phyloP scores from a whole-genome alignment of 2,113 vertebrate species.

The Globicephala melas region DNA sequence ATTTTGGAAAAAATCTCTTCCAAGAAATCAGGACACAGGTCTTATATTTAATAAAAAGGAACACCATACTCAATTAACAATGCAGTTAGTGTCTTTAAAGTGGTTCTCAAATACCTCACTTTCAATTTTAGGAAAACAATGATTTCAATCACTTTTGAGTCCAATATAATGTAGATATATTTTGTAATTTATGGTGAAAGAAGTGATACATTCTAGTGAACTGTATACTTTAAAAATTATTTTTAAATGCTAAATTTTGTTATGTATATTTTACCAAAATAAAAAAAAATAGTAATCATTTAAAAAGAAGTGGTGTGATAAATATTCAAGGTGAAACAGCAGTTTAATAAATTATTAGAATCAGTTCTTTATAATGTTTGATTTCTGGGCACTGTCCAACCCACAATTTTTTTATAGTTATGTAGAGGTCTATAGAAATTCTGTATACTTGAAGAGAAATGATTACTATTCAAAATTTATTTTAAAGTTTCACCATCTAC shows the following conservation, averaged over 20 bases:
- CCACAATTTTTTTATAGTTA: background rate
- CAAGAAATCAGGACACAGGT: background rate
- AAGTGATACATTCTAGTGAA: background rate
- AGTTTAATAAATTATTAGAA: background rate
- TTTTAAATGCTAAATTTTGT: background rate
- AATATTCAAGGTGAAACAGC: background rate
- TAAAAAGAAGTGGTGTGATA: background rate
- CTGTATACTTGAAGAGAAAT: background rate
- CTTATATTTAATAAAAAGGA: conserved; percentile 9
- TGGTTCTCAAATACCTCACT: background rate
- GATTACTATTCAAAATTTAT: background rate
- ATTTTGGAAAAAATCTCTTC: background rate
- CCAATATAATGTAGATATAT: background rate
- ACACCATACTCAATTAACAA: background rate
- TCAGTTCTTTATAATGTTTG: background rate
- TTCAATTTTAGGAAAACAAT: background rate
- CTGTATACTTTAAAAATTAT: background rate
- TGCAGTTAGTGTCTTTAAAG: background rate
- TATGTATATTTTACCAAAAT: background rate
- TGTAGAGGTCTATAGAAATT: background rate
- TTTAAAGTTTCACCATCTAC: background rate
- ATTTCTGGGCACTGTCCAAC: background rate
- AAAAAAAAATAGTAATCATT: background rate
- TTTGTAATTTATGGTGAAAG: conserved; percentile 12
- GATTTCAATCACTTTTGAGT: background rate